These are phyloP conservation scores for Scaptodrosophila latifasciaeformis DNA, from an alignment of 2,888 invertebrate species.

Conservation along the genomic window DNA sequence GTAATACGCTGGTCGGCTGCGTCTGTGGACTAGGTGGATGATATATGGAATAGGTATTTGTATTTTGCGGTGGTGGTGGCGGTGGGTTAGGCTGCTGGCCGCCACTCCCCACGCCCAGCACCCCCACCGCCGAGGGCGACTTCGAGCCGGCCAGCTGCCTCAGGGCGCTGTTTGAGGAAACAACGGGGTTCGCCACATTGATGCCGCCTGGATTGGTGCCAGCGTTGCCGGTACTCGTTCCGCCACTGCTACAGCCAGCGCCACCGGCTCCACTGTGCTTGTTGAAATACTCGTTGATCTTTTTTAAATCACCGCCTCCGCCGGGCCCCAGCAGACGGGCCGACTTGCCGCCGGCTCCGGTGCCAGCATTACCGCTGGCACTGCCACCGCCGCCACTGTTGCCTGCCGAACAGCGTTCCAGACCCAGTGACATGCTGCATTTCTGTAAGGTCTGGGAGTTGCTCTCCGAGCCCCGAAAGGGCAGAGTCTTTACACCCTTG, in stretches of 20 bases:
- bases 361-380: conserved; percentile 40
- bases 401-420: conserved; percentile 55
- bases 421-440: conserved; percentile 57
- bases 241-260: conserved; percentile 70
- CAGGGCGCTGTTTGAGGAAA: conserved; percentile 28
- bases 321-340: conserved; percentile 74
- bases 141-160: conserved; percentile 46
- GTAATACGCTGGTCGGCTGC: too few species aligned
- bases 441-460: conserved; percentile 45
- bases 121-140: conserved; percentile 55
- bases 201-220: conserved; percentile 70
- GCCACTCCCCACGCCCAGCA: conserved; percentile 32
- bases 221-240: conserved; percentile 32
- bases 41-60: conserved; percentile 84
- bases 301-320: conserved; percentile 82
- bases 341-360: conserved; percentile 57
- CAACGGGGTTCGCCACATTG: too few species aligned
- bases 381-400: conserved; percentile 33
- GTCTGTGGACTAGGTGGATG: conserved; percentile 75
- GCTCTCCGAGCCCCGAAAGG: conserved; percentile 12
- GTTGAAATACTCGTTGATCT: conserved; percentile 93
- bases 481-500: conserved; percentile 40
- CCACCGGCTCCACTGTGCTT: conserved; percentile 81
- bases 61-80: conserved; percentile 76
- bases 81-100: conserved; percentile 77